phyloP scores from a whole-genome alignment of 2,797 vertebrate species.

The Rhabdomys pumilio region DNA sequence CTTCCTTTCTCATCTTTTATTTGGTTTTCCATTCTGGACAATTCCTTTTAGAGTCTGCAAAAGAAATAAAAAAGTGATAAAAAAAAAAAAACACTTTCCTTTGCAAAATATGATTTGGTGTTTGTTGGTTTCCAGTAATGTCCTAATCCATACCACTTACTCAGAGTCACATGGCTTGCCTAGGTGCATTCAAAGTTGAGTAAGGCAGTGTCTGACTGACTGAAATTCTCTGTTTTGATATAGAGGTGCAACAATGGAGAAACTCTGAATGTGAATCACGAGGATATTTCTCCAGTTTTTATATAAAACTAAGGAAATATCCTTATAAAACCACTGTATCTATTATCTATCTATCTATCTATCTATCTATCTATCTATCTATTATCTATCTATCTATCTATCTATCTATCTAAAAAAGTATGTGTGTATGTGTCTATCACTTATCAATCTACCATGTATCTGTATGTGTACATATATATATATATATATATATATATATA shows the following conservation, averaged over 20 bases:
- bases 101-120: neutral
- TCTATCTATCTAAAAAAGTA: neutral
- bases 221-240: neutral
- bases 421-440: neutral
- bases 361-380: neutral
- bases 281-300: neutral
- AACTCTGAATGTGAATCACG: neutral
- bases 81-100: neutral
- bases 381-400: too few relatives aligned
- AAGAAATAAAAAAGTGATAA: neutral
- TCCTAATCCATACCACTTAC: neutral
- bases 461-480: too few relatives aligned
- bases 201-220: neutral
- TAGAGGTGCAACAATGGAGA: neutral
- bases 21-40: neutral
- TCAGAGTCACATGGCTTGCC: neutral
- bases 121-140: neutral
- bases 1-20: neutral
- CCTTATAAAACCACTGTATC: neutral
- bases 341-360: neutral
- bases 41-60: neutral
- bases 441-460: too few relatives aligned
- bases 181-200: neutral
- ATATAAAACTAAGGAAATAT: neutral
- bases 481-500: too few relatives aligned